Percentiles rank a stretch among this genome's conserved stretches.
Conservation (phyloP, 2,888 invertebrate species). For the Subacronicta megacephala region DNA sequence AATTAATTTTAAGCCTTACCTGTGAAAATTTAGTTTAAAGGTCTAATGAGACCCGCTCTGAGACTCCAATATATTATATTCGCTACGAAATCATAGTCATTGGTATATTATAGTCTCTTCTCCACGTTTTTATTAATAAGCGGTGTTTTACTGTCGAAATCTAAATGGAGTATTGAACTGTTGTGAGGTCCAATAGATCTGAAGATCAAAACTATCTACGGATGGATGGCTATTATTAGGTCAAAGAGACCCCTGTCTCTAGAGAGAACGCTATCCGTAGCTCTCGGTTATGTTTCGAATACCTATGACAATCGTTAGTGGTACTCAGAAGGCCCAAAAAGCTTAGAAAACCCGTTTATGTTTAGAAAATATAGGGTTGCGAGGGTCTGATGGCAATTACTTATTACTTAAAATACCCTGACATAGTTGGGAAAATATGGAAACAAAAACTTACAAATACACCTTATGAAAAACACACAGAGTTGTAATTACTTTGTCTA, state of each 20-base stretch:
- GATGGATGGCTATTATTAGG: no score
- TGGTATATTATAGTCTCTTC: slow-evolving; percentile 31
- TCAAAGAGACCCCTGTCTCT: no score
- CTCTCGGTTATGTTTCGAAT: rapidly evolving
- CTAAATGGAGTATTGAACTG: no score
- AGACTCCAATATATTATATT: slow-evolving; percentile 12
- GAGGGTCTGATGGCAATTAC: no score
- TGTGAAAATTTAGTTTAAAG: slow-evolving; percentile 31
- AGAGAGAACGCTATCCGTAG: no score
- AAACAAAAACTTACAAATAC: background rate
- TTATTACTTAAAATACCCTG: background rate
- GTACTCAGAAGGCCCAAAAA: no score
- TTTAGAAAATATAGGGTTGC: background rate
- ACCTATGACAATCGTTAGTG: no score
- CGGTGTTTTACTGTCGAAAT: no score
- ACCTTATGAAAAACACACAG: slow-evolving; percentile 10
- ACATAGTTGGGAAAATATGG: no score
- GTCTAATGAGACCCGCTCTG: slow-evolving; percentile 10
- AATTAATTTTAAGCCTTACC: slow-evolving; percentile 38
- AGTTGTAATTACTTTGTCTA: slow-evolving; percentile 33
- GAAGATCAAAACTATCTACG: no score
- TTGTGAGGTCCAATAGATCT: no score
- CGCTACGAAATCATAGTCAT: slow-evolving; percentile 9
- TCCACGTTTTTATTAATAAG: background rate
- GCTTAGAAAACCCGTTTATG: no score